A percentile compares a stretch with the other conserved stretches of the same genome.
These are phyloP conservation scores for Eupithecia pulchellata DNA, from an alignment of 2,888 invertebrate species.

Conservation along the genomic window DNA sequence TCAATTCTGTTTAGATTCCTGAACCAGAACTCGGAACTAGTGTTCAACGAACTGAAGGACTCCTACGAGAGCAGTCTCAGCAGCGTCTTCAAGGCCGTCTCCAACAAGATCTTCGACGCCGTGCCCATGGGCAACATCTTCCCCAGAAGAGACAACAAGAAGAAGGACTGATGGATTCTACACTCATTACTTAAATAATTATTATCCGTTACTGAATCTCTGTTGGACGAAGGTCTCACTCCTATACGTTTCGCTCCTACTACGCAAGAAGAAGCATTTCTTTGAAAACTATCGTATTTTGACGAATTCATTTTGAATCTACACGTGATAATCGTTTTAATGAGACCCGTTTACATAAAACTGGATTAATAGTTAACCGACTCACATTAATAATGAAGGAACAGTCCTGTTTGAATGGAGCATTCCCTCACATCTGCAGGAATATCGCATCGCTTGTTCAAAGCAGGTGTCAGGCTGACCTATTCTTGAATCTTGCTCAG, in stretches of 20 bases:
- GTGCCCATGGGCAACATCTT: conserved; percentile 89
- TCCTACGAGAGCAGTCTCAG: conserved; percentile 89
- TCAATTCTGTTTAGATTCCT: conserved; percentile 82
- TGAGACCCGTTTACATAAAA: neutral
- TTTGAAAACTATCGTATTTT: neutral
- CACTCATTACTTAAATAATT: neutral
- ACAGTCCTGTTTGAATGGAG: no score
- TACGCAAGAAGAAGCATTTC: neutral
- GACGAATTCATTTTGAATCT: neutral
- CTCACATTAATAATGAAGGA: no score
- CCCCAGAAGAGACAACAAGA: conserved; percentile 64
- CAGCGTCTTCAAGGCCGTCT: conserved; percentile 87
- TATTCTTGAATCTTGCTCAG: no score
- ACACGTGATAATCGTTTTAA: neutral
- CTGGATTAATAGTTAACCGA: no score
- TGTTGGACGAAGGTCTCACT: neutral
- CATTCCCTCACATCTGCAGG: no score
- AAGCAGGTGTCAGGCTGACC: no score
- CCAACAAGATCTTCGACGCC: conserved; percentile 88
- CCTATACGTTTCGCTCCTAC: neutral
- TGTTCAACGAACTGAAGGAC: conserved; percentile 88
- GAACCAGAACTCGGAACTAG: conserved; percentile 88
- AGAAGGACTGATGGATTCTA: neutral
- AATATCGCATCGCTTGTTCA: no score
- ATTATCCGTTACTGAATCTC: neutral